Evolutionary conservation across 2,888 invertebrate genomes (phyloP), one percentile per base, ranked within the genome.

Genomic region (Melinopterus prodromus): DNA sequence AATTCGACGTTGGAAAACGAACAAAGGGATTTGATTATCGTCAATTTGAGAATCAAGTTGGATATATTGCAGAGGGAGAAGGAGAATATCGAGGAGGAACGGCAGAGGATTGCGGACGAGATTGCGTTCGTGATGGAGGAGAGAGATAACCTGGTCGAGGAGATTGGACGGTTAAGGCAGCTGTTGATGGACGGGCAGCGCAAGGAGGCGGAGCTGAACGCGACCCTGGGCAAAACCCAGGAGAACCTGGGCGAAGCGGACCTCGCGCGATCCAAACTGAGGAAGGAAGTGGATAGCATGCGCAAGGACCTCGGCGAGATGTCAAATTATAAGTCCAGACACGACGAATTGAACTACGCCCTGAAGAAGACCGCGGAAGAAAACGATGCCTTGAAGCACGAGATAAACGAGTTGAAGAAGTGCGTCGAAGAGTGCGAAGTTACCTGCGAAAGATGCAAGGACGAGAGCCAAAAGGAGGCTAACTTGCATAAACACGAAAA

Each of bases 1-100:
- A 74, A 35, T 9, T 69, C 77, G 0, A 77, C 16, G 16, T 77
- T 80, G 38, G 77, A 80, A 35, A 36, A 70, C 7, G 79, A 77
- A 37, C 36, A 77, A 37, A 69, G 69, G 69, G 74, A 74, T 36
- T 12, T 69, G 16, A 80, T 70, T 12, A 74, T 74, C n/a, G 6
- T 69, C 4, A 70, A 77, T n/a, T n/a, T 80, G 7, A 53, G 70
- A 16, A 16, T 70, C 2, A 75, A 16, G n/a, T 69, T 72, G 15
- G 77, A 79, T 26, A 79, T 76, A 2, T 9, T 71, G 16, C 15
- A 26, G 6, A 35, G 38, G 16, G 74, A 80, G 6, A 26, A 74
- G 38, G 69, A 74, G 36, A 15, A 6, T 16, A 16, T 79, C n/a
- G 72, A 72, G 14, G 77, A 77, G 12, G 69, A 53, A 2, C n/a